These are phyloP conservation scores for Hydrozoanthus tunicans DNA, from an alignment of 64 coral and sea anemone species.

Conservation along the genomic window DNA sequence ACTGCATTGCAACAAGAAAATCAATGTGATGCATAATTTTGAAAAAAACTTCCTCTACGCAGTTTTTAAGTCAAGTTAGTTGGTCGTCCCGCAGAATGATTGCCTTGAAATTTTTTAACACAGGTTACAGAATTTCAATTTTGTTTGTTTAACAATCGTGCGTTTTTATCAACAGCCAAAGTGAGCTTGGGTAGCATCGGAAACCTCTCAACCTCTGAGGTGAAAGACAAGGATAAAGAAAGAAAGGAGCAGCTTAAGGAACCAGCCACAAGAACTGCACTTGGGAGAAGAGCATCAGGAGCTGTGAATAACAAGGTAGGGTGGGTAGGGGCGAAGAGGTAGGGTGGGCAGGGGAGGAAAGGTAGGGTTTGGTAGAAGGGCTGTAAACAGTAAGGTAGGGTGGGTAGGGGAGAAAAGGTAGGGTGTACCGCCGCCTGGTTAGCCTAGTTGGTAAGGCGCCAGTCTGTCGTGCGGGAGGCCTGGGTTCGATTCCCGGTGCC, in stretches of 20 bases:
- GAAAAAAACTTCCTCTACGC: too few relatives aligned
- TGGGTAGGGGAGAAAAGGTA: too few relatives aligned
- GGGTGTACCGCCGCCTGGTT: too few relatives aligned
- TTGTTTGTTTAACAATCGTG: neutral
- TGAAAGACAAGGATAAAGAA: slow-evolving; percentile 34
- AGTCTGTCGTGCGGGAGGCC: too few relatives aligned
- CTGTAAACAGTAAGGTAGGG: too few relatives aligned
- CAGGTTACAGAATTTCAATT: neutral
- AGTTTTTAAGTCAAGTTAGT: too few relatives aligned
- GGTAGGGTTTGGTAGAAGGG: neutral
- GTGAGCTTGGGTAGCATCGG: neutral
- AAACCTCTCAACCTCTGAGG: slow-evolving; percentile 31
- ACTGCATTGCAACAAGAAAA: too few relatives aligned
- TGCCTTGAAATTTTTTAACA: too few relatives aligned
- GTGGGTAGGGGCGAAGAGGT: neutral
- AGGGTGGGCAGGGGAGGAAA: neutral
- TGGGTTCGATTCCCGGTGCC: too few relatives aligned
- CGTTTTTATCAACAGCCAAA: slow-evolving; percentile 19
- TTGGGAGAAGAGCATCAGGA: slow-evolving; percentile 29
- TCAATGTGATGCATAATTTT: too few relatives aligned
- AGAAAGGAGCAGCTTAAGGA: slow-evolving; percentile 40
- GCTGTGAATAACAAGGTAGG: slow-evolving; percentile 50
- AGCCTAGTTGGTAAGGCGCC: too few relatives aligned
- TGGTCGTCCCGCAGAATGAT: too few relatives aligned
- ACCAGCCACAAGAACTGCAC: neutral